These are phyloP conservation scores for human DNA, from an alignment of 2,113 vertebrate genomes.

Conservation along the genomic window DNA sequence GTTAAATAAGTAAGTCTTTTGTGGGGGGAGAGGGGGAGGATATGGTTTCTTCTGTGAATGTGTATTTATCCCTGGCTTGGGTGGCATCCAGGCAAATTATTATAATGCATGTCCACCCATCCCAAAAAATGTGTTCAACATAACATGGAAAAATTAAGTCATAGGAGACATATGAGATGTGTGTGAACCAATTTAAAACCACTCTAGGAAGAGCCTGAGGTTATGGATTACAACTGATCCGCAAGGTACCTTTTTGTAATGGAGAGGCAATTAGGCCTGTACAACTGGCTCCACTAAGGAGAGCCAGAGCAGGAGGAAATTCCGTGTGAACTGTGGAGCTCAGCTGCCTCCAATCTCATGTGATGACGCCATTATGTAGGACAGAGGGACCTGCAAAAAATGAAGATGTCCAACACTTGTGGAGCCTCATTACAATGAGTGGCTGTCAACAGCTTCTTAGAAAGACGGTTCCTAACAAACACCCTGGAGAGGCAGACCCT, in stretches of 20 bases:
- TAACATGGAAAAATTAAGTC: neutral
- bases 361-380: rapidly evolving
- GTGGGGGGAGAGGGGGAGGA: neutral
- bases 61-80: neutral
- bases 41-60: neutral
- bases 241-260: too few species aligned
- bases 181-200: neutral
- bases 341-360: rapidly evolving
- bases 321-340: rapidly evolving
- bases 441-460: neutral
- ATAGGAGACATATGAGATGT: rapidly evolving
- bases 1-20: neutral
- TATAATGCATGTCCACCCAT: neutral
- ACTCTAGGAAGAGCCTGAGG: neutral
- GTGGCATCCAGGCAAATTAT: neutral
- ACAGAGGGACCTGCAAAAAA: neutral
- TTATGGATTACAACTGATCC: rapidly evolving
- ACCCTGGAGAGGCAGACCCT: rapidly evolving
- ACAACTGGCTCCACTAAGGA: rapidly evolving
- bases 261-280: neutral
- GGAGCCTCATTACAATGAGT: neutral
- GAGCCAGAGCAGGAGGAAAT: neutral
- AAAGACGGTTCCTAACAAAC: neutral
- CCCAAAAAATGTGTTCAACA: neutral
- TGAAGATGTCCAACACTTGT: rapidly evolving